These are phyloP conservation scores for Lasioglossum zephyrum DNA, from an alignment of 2,888 invertebrate species.

Conservation along the genomic window DNA sequence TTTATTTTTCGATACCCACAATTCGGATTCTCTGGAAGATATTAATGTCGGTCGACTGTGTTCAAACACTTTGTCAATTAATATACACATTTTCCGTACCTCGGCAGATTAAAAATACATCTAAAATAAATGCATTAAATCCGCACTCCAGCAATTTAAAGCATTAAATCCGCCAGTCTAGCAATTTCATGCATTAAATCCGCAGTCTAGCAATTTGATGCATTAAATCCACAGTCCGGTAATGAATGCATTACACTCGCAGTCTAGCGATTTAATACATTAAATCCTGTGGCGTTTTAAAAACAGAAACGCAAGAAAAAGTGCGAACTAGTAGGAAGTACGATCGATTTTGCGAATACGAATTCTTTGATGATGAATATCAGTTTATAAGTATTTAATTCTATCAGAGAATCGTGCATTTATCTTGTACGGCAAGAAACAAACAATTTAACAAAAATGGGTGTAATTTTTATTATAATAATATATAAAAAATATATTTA, in stretches of 20 bases:
- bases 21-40: too few species aligned
- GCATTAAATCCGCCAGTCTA: neutral
- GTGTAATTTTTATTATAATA: too few species aligned
- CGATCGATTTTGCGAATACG: too few species aligned
- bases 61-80: neutral
- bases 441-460: too few species aligned
- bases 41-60: neutral
- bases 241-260: neutral
- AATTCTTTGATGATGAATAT: too few species aligned
- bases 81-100: neutral
- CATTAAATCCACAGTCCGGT: slow-evolving; percentile 1
- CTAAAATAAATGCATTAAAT: neutral
- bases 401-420: too few species aligned
- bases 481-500: too few species aligned
- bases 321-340: neutral
- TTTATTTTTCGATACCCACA: too few species aligned
- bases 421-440: too few species aligned
- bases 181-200: neutral
- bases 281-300: neutral
- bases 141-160: neutral
- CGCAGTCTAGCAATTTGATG: neutral
- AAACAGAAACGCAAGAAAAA: neutral
- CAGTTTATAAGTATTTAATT: too few species aligned
- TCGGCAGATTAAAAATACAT: neutral
- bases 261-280: neutral